These are phyloP conservation scores for Verasper variegatus DNA, from an alignment of 2,113 vertebrate genomes.

Conservation along the genomic window DNA sequence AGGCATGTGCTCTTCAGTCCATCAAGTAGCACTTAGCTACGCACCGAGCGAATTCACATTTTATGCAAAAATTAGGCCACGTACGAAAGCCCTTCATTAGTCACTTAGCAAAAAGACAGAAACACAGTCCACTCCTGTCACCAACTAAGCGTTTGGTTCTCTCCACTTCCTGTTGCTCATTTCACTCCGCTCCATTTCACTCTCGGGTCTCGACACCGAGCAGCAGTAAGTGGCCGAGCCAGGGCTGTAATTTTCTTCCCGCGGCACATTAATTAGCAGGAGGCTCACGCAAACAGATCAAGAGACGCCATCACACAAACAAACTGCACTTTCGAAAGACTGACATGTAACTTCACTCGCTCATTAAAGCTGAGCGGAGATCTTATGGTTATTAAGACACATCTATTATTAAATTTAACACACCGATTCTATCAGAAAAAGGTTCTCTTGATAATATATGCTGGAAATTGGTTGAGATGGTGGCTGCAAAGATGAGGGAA, in stretches of 20 bases:
- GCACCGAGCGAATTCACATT: slow-evolving; percentile 4
- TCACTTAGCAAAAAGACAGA: slow-evolving; percentile 7
- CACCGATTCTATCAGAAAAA: no score
- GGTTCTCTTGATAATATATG: no score
- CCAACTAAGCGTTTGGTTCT: slow-evolving; percentile 6
- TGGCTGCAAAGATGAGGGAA: no score
- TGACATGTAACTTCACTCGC: background rate
- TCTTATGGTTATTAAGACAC: no score
- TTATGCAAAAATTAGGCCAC: background rate
- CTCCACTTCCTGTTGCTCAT: slow-evolving; percentile 26
- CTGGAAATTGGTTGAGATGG: no score
- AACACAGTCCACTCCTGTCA: slow-evolving; percentile 4
- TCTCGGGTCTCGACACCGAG: slow-evolving; percentile 33
- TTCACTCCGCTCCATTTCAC: slow-evolving; percentile 6
- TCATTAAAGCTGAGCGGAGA: no score
- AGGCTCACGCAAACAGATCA: background rate
- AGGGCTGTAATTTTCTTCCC: slow-evolving; percentile 24
- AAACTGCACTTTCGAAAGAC: slow-evolving; percentile 10
- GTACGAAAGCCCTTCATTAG: slow-evolving; percentile 24
- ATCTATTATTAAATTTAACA: no score
- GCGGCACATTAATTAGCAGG: slow-evolving; percentile 29
- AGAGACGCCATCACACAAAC: background rate
- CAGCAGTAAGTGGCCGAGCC: slow-evolving; percentile 13
- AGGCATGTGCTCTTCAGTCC: slow-evolving; percentile 16
- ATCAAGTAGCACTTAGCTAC: slow-evolving; percentile 42